Conservation (phyloP, 2,797 vertebrate genomes). For the Hoplostethus mediterraneus region DNA sequence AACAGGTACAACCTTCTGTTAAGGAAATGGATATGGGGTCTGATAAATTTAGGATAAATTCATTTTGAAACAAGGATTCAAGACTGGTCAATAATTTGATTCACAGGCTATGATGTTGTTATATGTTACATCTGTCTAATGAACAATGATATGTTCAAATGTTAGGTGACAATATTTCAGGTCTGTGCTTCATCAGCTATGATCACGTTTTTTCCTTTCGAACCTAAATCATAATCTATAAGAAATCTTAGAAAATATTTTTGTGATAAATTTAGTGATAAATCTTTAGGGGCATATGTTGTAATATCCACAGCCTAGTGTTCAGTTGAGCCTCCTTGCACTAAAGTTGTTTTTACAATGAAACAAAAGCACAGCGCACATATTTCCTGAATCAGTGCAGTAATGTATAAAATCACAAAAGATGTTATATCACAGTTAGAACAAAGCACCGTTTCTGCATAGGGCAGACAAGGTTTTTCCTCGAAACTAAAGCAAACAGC, state of each 20-base stretch:
- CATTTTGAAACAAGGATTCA: constrained; percentile 11
- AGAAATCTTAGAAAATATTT: too few relatives aligned
- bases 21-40: not conserved
- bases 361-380: not conserved
- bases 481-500: constrained; percentile 74
- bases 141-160: too few relatives aligned
- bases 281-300: not conserved
- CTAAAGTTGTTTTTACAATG: not conserved
- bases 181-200: too few relatives aligned
- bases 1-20: not conserved
- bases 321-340: not conserved
- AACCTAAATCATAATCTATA: not conserved
- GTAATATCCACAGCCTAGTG: not conserved
- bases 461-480: constrained; percentile 27
- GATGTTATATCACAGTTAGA: constrained; percentile 60
- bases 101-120: not conserved
- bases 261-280: too few relatives aligned
- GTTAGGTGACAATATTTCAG: too few relatives aligned
- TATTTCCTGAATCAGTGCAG: constrained; percentile 33
- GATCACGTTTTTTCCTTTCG: not conserved
- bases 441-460: constrained; percentile 51
- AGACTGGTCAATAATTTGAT: constrained; percentile 18
- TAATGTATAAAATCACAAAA: constrained; percentile 11
- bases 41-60: not conserved
- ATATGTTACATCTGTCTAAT: too few relatives aligned